phyloP scores from a whole-genome alignment of 1,140 invertebrate species.

The Diuraphis noxia region DNA sequence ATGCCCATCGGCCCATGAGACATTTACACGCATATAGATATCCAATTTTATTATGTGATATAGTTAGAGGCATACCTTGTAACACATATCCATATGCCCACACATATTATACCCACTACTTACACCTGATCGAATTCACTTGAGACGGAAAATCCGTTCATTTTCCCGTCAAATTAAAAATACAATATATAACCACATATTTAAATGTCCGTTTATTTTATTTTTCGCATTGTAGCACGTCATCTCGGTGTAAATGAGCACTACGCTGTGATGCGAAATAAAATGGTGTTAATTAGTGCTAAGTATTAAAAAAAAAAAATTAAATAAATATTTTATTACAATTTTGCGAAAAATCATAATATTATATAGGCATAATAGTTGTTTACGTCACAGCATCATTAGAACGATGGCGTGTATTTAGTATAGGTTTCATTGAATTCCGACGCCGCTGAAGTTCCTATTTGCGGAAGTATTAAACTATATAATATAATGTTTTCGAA shows the following conservation, averaged over 20 bases:
- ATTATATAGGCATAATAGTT: too few relatives aligned
- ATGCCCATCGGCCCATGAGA: neutral
- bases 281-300: too few relatives aligned
- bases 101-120: neutral
- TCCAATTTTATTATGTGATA: neutral
- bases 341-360: too few relatives aligned
- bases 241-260: too few relatives aligned
- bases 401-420: too few relatives aligned
- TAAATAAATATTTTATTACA: too few relatives aligned
- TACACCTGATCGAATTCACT: neutral
- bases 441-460: neutral
- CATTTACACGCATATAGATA: neutral
- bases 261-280: too few relatives aligned
- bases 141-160: neutral
- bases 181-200: too few relatives aligned
- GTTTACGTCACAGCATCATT: too few relatives aligned
- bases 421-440: neutral
- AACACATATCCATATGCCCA: neutral
- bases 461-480: neutral
- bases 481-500: neutral
- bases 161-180: neutral
- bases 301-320: too few relatives aligned
- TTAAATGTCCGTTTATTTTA: too few relatives aligned
- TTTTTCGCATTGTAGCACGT: too few relatives aligned
- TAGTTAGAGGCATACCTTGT: neutral